A percentile compares a stretch with the other conserved stretches of the same genome.
phyloP scores from a whole-genome alignment of 1,140 invertebrate genomes.

The Drosophila virilis region DNA sequence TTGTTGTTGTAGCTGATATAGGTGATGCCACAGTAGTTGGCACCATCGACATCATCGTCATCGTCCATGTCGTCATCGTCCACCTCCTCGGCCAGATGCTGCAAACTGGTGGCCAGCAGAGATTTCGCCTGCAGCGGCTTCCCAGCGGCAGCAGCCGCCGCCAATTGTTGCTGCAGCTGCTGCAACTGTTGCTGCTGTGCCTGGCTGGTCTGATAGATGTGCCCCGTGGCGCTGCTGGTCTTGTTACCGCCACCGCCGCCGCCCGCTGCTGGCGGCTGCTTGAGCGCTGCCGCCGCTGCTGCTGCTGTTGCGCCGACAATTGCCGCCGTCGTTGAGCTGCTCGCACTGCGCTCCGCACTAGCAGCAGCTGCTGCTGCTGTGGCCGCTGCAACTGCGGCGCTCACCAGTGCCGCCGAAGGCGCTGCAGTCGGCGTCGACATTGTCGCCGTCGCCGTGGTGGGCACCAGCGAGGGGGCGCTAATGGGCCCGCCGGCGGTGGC shows the following conservation, averaged over 20 bases:
- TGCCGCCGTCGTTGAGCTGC: slow-evolving; percentile 67
- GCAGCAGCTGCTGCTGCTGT: slow-evolving; percentile 61
- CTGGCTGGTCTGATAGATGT: slow-evolving; percentile 73
- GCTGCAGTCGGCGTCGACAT: slow-evolving; percentile 29
- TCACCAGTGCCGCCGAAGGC: slow-evolving; percentile 56
- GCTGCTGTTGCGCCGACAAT: slow-evolving; percentile 45
- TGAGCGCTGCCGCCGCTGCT: slow-evolving; percentile 44
- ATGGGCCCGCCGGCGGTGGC: slow-evolving; percentile 83
- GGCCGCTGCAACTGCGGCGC: slow-evolving; percentile 67
- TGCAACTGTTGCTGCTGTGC: slow-evolving; percentile 76
- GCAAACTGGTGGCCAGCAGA: slow-evolving; percentile 71
- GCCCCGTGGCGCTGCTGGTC: slow-evolving; percentile 59
- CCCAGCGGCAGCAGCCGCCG: slow-evolving; percentile 65
- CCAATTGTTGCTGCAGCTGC: slow-evolving; percentile 68
- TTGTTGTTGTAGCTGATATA: slow-evolving; percentile 83
- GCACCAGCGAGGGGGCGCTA: slow-evolving; percentile 71
- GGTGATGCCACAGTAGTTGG: slow-evolving; percentile 81
- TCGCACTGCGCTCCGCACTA: slow-evolving; percentile 63
- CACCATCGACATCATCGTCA: slow-evolving; percentile 72
- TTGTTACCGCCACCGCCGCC: slow-evolving; percentile 8
- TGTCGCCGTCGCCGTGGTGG: slow-evolving; percentile 61
- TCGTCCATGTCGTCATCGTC: slow-evolving; percentile 76
- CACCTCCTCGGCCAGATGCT: slow-evolving; percentile 81
- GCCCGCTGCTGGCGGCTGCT: slow-evolving; percentile 28
- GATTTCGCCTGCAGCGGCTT: slow-evolving; percentile 73